Base-by-base conservation (phyloP, 2,888 invertebrate genomes). In the Thymelicus lineola region DNA sequence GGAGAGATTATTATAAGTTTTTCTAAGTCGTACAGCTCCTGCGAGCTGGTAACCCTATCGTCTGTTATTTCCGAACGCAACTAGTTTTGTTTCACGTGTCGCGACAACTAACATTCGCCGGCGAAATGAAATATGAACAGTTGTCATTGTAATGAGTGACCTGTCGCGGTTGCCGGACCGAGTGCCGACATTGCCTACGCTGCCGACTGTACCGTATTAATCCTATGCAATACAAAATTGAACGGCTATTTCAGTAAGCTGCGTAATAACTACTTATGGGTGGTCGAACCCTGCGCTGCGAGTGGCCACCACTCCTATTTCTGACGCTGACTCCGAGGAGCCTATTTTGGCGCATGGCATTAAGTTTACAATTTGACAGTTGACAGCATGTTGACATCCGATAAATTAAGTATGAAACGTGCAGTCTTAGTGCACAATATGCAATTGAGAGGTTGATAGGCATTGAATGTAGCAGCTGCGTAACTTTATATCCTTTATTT, bases 181-280 rank as follows among this genome's bases (percentile, higher is more conserved):
- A 28, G 28, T 28, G 5, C 28, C 1, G 28, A 20, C 20, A 3
- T 3, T 20, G 20, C 20, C 28, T 28, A 3, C 28, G 3, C 5
- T 10, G 1, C 50, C 17, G 14, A 35, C 28, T 61, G 57, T 68
- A 17, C 61, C 53, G 46, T 58, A 62, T 68, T 68, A 68, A 68
- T 62, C 48, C 68, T 38, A 28, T 20, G 38, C 42, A 7, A 42
- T 17, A 61, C 35, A 59, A n/a, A 58, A 48, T 58, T 62, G 57
- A 45, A 50, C 59, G 68, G 70, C 67, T 77, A 77, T 76, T 76
- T 69, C 36, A 38, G 68, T 58, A 46, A 12, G 57, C 57, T 63
- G 20, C 42, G 66, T 60, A 59, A 69, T 69, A 57, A 50, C 36
- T 50, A 38, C 28, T 55, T 55, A 65, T 53, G 53, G 66, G 66